Evolutionary conservation across 2,797 vertebrate species (phyloP).

Genomic region (Lepilemur ruficaudatus): DNA sequence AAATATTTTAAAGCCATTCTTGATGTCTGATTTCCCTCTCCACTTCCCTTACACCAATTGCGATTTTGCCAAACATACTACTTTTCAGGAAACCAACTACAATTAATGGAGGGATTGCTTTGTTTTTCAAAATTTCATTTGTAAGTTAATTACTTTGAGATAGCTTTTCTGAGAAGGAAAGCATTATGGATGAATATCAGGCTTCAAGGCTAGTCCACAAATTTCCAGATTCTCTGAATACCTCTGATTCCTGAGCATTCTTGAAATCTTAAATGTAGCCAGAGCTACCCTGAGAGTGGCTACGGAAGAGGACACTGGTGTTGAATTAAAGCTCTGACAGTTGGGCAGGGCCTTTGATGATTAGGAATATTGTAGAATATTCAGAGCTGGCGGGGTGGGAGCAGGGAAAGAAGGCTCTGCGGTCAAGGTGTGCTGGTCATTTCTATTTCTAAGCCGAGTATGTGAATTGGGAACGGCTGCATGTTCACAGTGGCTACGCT

Average conservation of each 20-base stretch:
- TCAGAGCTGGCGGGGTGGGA: not conserved
- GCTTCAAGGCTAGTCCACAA: not conserved
- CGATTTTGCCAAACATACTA: not conserved
- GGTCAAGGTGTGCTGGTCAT: not conserved
- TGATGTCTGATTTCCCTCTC: not conserved
- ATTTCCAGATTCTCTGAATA: not conserved
- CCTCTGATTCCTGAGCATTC: not conserved
- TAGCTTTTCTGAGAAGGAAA: constrained; percentile 31
- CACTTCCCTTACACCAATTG: not conserved
- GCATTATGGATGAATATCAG: not conserved
- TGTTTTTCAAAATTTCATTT: constrained; percentile 15
- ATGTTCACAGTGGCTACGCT: not conserved
- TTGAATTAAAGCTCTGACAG: not conserved
- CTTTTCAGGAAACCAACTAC: not conserved
- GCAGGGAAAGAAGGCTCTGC: not conserved
- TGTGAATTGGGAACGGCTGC: not conserved
- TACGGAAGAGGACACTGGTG: not conserved
- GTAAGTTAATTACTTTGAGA: constrained; percentile 23
- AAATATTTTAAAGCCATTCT: not conserved
- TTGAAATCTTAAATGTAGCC: constrained; percentile 17
- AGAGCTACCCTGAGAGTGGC: not conserved
- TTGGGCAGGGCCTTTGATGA: not conserved
- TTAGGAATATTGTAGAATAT: not conserved
- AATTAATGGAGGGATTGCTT: not conserved
- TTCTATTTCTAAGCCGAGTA: not conserved